Conservation (phyloP, 2,113 vertebrate species). For the Cheilinus undulatus region DNA sequence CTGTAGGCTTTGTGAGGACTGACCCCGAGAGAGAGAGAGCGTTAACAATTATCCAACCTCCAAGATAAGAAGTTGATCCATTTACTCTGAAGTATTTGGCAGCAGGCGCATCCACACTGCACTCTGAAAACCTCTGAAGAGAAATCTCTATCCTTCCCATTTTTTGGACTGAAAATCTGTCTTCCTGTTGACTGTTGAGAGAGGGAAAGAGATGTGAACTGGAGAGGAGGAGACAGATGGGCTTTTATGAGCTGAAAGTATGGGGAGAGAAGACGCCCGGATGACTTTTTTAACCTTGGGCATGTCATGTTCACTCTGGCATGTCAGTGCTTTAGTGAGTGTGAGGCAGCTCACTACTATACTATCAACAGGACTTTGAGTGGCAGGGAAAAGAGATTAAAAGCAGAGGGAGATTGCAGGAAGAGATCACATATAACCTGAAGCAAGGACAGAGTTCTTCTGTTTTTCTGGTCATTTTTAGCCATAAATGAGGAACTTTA, state of each 20-base stretch:
- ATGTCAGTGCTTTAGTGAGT: constrained; percentile 31
- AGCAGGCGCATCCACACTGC: not conserved
- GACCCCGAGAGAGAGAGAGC: constrained; percentile 53
- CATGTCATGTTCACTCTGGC: constrained; percentile 32
- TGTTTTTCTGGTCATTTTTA: not conserved
- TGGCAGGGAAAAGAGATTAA: constrained; percentile 44
- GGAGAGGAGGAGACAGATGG: constrained; percentile 8
- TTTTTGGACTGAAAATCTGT: constrained; percentile 34
- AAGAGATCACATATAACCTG: constrained; percentile 16
- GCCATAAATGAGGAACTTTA: not conserved
- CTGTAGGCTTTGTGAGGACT: constrained; percentile 50
- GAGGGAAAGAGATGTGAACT: constrained; percentile 32
- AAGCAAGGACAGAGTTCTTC: constrained; percentile 15
- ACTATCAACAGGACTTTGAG: constrained; percentile 29
- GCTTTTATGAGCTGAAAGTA: constrained; percentile 37
- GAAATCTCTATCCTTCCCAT: constrained; percentile 17
- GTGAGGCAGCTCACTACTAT: constrained; percentile 35
- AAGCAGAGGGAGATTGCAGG: constrained; percentile 20
- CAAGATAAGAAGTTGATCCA: constrained; percentile 55
- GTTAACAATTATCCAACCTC: constrained; percentile 58
- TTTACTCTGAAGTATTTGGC: constrained; percentile 51
- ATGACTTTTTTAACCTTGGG: constrained; percentile 57
- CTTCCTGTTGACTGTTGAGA: constrained; percentile 40
- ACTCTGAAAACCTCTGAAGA: constrained; percentile 13
- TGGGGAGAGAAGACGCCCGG: not conserved